Conservation (phyloP, 2,888 invertebrate genomes). For the Fissipunctia ypsillon region DNA sequence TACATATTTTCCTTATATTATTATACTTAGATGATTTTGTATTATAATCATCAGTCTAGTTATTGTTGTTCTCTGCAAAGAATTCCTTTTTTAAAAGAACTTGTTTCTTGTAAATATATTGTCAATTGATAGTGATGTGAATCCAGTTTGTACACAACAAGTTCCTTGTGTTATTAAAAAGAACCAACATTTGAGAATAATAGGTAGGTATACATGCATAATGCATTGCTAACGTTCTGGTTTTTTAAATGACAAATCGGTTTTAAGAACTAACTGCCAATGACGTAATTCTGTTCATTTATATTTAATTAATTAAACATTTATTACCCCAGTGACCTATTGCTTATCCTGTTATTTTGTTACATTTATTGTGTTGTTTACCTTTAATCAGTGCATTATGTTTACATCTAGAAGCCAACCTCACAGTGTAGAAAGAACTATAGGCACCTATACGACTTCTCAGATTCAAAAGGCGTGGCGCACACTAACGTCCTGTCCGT, state of each 20-base stretch:
- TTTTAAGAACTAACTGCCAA: slow-evolving; percentile 2
- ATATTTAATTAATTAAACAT: slow-evolving; percentile 21
- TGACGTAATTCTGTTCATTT: slow-evolving; percentile 25
- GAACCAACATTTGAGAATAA: slow-evolving; percentile 2
- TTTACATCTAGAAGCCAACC: slow-evolving; percentile 3
- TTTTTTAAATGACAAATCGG: slow-evolving; percentile 29
- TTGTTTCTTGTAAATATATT: slow-evolving; percentile 19
- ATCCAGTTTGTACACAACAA: slow-evolving; percentile 21
- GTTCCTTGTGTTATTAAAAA: slow-evolving; percentile 3
- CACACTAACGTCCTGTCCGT: neutral
- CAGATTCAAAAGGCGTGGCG: neutral
- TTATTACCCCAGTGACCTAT: neutral
- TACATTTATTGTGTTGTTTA: neutral
- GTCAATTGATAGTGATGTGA: slow-evolving; percentile 2
- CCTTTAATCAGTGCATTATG: neutral
- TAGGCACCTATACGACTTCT: neutral
- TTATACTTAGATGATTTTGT: slow-evolving; percentile 23
- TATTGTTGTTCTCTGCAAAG: slow-evolving; percentile 17
- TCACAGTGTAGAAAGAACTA: neutral
- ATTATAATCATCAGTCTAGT: slow-evolving; percentile 19
- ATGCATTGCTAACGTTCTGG: slow-evolving; percentile 10
- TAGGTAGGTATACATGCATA: slow-evolving; percentile 15
- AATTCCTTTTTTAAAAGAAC: slow-evolving; percentile 6
- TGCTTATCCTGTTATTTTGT: neutral
- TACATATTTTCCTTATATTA: slow-evolving; percentile 43